Evolutionary conservation across 2,888 invertebrate species (phyloP).

Genomic region (Tetrapedia diversipes): DNA sequence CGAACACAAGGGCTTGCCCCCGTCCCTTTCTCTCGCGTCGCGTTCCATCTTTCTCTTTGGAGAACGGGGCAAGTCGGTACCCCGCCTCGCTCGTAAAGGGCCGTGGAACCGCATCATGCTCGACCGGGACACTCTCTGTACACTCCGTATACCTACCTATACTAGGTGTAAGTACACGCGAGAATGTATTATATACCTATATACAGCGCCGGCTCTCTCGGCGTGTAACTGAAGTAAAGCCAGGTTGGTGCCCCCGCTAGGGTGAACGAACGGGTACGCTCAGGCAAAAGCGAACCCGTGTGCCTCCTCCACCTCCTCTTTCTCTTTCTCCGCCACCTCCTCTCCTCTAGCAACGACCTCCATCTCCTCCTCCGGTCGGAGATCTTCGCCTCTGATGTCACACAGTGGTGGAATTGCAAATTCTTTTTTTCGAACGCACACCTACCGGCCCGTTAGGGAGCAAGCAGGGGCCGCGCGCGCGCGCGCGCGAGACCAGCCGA

Average conservation of each 20-base stretch:
- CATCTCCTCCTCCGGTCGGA: constrained; percentile 57
- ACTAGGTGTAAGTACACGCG: constrained; percentile 76
- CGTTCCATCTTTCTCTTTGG: constrained; percentile 63
- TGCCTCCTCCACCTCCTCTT: constrained; percentile 75
- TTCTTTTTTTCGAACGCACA: constrained; percentile 20
- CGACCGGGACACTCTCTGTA: constrained; percentile 76
- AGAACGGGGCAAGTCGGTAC: constrained; percentile 70
- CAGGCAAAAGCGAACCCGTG: constrained; percentile 80
- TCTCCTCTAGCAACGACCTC: constrained; percentile 62
- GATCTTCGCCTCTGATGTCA: constrained; percentile 68
- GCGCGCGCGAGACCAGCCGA: neutral
- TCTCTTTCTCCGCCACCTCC: constrained; percentile 63
- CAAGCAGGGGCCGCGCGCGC: neutral
- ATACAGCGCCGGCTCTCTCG: constrained; percentile 74
- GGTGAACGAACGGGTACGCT: constrained; percentile 82
- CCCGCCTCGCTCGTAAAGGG: constrained; percentile 69
- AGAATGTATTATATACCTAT: constrained; percentile 71
- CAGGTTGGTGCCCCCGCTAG: constrained; percentile 83
- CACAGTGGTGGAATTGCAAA: constrained; percentile 48
- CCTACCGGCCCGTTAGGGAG: constrained; percentile 13
- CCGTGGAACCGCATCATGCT: constrained; percentile 75
- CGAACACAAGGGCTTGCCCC: constrained; percentile 62
- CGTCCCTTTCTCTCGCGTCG: constrained; percentile 42
- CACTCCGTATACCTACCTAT: constrained; percentile 74
- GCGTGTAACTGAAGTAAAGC: constrained; percentile 82